Base-by-base conservation (phyloP, 2,888 invertebrate species). In the Spilosoma lubricipeda region DNA sequence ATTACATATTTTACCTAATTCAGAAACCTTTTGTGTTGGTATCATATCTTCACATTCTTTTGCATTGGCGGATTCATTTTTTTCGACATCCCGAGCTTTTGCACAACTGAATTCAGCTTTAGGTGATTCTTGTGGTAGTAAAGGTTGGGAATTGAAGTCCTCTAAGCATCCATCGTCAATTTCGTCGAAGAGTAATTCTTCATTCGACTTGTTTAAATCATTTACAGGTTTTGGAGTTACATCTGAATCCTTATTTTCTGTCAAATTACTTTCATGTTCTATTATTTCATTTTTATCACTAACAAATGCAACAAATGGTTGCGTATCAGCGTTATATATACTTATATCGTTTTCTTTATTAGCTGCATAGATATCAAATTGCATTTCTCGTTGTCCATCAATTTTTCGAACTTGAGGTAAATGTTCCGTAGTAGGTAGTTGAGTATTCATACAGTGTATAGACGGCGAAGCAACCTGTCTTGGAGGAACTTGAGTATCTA, bases 151-250 rank as follows among this genome's bases (percentile, higher is more conserved):
- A 76, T 90, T 88, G 77, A 91, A 89, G 59, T 89, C 84, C 48
- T 91, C 91, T 42, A 90, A 78, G 33, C 82, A 70, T 72, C 90
- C 86, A 70, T 80, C 87, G 69, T 92, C 90, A 66, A 93, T 77
- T 59, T 93, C 94, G 64, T 93, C 91, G 88, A 94, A 93, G 18
- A 91, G 63, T 75, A 94, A 88, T 74, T 89, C 87, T 75, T 94
- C 94, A 80, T 92, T 89, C 23, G 93, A 93, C 76, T 78, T 83
- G 82, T 89, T 85, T 5, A 81, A 13, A 1, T 71, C 71, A 71
- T 77, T 77, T 39, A 71, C 39, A 59, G 67, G n/a, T 45, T 67
- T 72, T 36, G 65, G 8, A 3, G 67, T 75, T 67, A 66, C 23
- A 33, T 71, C 56, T 27, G 48, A 67, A 42, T 66, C 71, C 77